phyloP scores from a whole-genome alignment of 2,797 vertebrate species.

The Platyrinchus mystaceus region DNA sequence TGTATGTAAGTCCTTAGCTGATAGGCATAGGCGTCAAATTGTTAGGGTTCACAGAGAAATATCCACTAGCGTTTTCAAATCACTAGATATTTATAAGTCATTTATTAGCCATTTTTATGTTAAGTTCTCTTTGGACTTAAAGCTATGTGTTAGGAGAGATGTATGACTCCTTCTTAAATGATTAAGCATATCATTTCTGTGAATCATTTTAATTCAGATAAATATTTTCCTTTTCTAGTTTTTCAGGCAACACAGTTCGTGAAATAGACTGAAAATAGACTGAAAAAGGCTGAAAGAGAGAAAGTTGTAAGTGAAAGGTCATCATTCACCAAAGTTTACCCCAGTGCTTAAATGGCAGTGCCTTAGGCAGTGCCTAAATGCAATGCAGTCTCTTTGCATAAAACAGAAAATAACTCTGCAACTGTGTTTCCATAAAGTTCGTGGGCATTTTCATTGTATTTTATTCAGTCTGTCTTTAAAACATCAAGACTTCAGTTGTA shows the following conservation, averaged over 20 bases:
- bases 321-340: background rate
- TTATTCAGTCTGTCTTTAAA: background rate
- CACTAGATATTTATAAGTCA: background rate
- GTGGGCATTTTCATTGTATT: background rate
- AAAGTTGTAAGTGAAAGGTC: background rate
- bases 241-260: background rate
- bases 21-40: accelerated
- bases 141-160: background rate
- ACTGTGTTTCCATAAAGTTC: background rate
- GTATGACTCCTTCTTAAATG: background rate
- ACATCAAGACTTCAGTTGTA: background rate
- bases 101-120: background rate
- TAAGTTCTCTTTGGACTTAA: background rate
- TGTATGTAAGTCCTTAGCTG: background rate
- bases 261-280: background rate
- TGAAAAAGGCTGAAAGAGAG: background rate
- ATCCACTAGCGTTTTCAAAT: background rate
- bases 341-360: background rate
- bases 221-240: background rate
- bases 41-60: background rate
- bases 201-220: background rate
- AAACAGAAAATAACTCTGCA: background rate
- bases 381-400: background rate
- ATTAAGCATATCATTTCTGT: background rate
- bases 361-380: background rate